Percentiles rank a stretch among this genome's conserved stretches.
Conservation (phyloP, 2,113 vertebrate species). For the Perognathus longimembris region DNA sequence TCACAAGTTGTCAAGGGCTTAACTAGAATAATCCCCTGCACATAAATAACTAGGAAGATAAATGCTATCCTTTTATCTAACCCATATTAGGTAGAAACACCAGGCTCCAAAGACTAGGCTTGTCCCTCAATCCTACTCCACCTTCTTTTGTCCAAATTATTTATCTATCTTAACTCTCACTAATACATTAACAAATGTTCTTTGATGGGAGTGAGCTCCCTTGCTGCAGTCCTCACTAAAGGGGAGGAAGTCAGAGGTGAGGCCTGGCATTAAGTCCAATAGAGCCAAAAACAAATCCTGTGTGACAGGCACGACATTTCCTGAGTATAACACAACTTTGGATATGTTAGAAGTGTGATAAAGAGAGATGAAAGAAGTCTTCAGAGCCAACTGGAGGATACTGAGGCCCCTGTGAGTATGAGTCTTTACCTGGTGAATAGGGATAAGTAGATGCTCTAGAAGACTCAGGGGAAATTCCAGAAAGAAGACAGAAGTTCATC, state of each 20-base stretch:
- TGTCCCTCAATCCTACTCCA: neutral
- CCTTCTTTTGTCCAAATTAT: neutral
- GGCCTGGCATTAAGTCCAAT: neutral
- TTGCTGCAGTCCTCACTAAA: neutral
- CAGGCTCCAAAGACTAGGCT: neutral
- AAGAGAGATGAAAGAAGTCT: neutral
- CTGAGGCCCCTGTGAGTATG: neutral
- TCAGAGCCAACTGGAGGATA: neutral
- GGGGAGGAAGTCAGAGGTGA: neutral
- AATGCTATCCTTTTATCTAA: no score
- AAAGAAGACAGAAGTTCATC: neutral
- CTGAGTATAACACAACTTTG: neutral
- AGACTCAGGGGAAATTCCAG: neutral
- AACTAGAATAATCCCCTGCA: neutral
- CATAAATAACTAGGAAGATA: neutral
- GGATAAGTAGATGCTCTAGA: neutral
- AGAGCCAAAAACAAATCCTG: neutral
- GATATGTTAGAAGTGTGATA: neutral
- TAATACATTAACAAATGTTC: neutral
- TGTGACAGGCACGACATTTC: neutral
- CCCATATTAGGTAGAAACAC: neutral
- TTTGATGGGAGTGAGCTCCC: neutral
- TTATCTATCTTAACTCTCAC: neutral
- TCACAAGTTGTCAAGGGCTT: neutral
- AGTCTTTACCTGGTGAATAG: neutral